Conservation (phyloP, 1,140 invertebrate species). For the Drosophila ambigua region DNA sequence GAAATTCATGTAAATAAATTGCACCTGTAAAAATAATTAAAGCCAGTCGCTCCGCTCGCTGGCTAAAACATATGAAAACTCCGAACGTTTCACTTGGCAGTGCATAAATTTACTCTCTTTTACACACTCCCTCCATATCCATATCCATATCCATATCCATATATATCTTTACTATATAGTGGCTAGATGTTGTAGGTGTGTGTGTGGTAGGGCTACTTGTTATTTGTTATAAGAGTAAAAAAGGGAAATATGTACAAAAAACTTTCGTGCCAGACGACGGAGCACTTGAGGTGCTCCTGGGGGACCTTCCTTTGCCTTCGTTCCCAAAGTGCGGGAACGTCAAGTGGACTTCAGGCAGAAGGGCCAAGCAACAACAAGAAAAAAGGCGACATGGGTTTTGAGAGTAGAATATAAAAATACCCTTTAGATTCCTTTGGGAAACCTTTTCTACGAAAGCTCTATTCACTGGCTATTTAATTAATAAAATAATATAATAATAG, state of each 20-base stretch:
- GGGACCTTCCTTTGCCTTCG: constrained; percentile 26
- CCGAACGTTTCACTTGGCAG: constrained; percentile 52
- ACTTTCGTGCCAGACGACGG: constrained; percentile 61
- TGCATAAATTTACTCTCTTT: constrained; percentile 47
- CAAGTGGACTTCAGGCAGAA: constrained; percentile 61
- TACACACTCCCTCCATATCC: neutral
- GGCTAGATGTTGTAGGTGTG: too few species aligned
- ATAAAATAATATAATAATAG: too few species aligned
- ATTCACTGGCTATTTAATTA: too few species aligned
- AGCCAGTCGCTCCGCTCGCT: constrained; percentile 32
- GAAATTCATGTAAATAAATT: constrained; percentile 68
- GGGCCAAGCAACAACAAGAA: neutral
- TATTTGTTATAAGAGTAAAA: constrained; percentile 46
- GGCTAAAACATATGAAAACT: constrained; percentile 46
- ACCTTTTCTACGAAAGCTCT: too few species aligned
- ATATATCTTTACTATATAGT: constrained; percentile 36
- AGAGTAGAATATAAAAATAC: too few species aligned
- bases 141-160: constrained; percentile 6
- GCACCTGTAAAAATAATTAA: constrained; percentile 56
- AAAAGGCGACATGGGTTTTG: too few species aligned
- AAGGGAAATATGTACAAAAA: constrained; percentile 29
- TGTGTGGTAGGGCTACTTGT: constrained; percentile 49
- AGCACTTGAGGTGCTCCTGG: constrained; percentile 53
- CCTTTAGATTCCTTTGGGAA: too few species aligned
- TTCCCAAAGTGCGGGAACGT: constrained; percentile 43